Evolutionary conservation across 2,113 vertebrate species (phyloP).

Genomic region (Spilogale gracilis): DNA sequence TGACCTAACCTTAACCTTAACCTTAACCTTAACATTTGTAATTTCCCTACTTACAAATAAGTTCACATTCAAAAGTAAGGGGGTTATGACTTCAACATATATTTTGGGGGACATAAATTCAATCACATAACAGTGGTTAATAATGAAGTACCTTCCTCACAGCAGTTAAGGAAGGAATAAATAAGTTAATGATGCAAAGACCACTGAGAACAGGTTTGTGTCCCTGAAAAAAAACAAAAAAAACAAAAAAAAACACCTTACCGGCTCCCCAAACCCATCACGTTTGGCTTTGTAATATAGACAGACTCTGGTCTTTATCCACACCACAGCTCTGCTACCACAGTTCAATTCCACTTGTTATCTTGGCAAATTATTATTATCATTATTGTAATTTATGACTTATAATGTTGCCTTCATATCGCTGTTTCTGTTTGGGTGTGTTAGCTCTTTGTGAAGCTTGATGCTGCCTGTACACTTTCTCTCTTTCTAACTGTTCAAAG

Average conservation of each 20-base stretch:
- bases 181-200: background rate
- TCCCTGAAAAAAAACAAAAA: background rate
- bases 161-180: background rate
- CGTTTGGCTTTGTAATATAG: background rate
- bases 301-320: background rate
- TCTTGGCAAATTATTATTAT: background rate
- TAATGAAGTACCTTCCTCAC: background rate
- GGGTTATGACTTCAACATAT: background rate
- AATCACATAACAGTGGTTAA: background rate
- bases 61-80: background rate
- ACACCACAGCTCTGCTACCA: background rate
- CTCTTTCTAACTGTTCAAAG: slow-evolving; percentile 83
- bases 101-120: background rate
- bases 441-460: slow-evolving; percentile 73
- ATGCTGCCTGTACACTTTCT: slow-evolving; percentile 82
- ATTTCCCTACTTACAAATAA: background rate
- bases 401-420: background rate
- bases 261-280: background rate
- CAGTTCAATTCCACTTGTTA: background rate
- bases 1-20: background rate
- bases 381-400: background rate
- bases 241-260: background rate
- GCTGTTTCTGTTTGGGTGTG: background rate
- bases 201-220: background rate
- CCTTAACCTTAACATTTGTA: background rate